Evolutionary conservation across 2,797 vertebrate genomes (phyloP).

Genomic region (Knipowitschia caucasica): DNA sequence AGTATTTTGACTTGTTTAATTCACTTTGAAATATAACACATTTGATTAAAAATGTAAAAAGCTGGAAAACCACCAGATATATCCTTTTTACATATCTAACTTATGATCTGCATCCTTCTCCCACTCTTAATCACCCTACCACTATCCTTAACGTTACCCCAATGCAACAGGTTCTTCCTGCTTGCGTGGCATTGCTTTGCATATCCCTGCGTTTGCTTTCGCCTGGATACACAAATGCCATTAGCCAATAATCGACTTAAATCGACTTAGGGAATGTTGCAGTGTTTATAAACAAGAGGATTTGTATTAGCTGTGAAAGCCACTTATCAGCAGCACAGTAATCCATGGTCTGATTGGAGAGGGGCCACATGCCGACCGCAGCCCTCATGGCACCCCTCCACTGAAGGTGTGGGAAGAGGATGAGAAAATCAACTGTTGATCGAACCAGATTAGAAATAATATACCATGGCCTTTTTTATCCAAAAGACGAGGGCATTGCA

Average conservation of each 20-base stretch:
- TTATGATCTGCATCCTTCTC: slow-evolving; percentile 8
- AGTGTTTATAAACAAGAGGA: slow-evolving; percentile 69
- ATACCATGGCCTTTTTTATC: neutral
- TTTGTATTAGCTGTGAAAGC: slow-evolving; percentile 65
- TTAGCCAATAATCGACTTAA: slow-evolving; percentile 64
- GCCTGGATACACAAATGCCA: slow-evolving; percentile 40
- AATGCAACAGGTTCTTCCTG: slow-evolving; percentile 20
- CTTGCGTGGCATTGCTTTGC: slow-evolving; percentile 22
- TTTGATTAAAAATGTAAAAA: no score
- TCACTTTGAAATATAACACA: no score
- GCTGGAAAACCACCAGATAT: no score
- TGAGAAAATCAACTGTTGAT: neutral
- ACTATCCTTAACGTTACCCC: slow-evolving; percentile 33
- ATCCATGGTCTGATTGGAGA: slow-evolving; percentile 62
- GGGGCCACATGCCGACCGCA: slow-evolving; percentile 25
- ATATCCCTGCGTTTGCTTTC: slow-evolving; percentile 11
- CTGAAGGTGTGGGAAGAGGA: neutral
- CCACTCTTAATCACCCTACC: slow-evolving; percentile 29
- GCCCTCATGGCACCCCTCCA: slow-evolving; percentile 19
- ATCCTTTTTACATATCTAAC: no score
- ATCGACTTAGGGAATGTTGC: slow-evolving; percentile 57
- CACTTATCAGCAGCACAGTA: slow-evolving; percentile 62
- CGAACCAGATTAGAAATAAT: neutral
- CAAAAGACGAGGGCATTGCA: no score
- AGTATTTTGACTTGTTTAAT: no score